These are phyloP conservation scores for Danio choprae DNA, from an alignment of 2,797 vertebrate genomes.

Conservation along the genomic window DNA sequence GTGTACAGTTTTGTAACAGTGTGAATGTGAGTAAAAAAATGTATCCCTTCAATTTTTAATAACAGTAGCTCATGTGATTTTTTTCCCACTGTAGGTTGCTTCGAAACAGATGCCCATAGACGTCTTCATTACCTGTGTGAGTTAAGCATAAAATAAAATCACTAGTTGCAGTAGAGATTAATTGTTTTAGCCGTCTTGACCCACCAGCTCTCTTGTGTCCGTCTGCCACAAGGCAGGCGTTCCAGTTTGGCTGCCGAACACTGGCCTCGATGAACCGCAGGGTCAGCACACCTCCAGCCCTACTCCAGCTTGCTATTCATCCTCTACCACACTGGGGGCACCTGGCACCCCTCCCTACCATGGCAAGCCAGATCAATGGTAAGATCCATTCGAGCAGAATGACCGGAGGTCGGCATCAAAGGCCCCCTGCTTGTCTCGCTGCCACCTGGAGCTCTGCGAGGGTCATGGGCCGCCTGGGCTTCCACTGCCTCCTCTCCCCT, in stretches of 20 bases:
- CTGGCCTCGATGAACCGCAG: slow-evolving; percentile 57
- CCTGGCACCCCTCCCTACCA: slow-evolving; percentile 72
- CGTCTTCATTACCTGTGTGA: neutral
- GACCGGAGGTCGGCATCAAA: slow-evolving; percentile 79
- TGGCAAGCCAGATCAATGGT: slow-evolving; percentile 72
- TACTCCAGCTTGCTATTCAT: slow-evolving; percentile 65
- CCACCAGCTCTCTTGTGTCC: slow-evolving; percentile 30
- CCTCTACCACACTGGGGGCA: slow-evolving; percentile 65
- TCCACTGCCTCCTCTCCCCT: slow-evolving; percentile 60
- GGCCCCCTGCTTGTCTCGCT: slow-evolving; percentile 73
- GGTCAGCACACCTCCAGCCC: slow-evolving; percentile 59
- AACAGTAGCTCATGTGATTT: neutral
- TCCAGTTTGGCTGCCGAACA: slow-evolving; percentile 65
- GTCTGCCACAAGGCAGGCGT: slow-evolving; percentile 64
- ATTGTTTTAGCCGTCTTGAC: slow-evolving; percentile 59
- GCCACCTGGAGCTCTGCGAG: slow-evolving; percentile 73
- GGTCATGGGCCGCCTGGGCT: slow-evolving; percentile 61
- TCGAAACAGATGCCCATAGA: neutral
- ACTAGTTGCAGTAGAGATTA: slow-evolving; percentile 23
- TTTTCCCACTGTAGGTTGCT: slow-evolving; percentile 20
- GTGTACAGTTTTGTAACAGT: neutral
- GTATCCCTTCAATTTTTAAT: neutral
- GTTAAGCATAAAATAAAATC: slow-evolving; percentile 3
- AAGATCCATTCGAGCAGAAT: slow-evolving; percentile 67
- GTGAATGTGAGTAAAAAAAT: neutral